These are phyloP conservation scores for Cantharis lateralis DNA, from an alignment of 2,888 invertebrate genomes.

Conservation along the genomic window DNA sequence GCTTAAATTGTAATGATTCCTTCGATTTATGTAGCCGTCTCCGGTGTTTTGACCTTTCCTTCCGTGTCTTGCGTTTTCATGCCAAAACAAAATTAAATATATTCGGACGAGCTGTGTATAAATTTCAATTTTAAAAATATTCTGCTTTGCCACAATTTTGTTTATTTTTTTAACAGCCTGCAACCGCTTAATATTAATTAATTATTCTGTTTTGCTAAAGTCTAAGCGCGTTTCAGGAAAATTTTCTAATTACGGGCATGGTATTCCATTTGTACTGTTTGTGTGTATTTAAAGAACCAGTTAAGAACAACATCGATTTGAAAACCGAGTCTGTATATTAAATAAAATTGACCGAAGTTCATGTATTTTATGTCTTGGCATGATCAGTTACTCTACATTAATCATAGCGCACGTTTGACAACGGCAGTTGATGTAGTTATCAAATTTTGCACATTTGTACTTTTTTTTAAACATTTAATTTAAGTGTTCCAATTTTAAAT, in stretches of 20 bases:
- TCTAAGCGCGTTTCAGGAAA: neutral
- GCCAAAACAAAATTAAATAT: neutral
- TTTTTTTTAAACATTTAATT: neutral
- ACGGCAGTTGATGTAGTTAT: neutral
- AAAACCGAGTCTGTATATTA: neutral
- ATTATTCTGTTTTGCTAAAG: neutral
- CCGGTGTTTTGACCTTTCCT: neutral
- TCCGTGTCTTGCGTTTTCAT: neutral
- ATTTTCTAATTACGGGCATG: neutral
- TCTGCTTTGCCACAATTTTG: neutral
- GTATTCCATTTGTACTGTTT: neutral
- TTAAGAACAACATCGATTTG: neutral
- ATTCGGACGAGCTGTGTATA: neutral
- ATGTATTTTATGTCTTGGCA: neutral
- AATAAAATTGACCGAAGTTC: slow-evolving; percentile 3
- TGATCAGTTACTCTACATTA: neutral
- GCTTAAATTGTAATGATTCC: neutral
- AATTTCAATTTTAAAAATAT: neutral
- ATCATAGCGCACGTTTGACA: neutral
- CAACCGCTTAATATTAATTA: neutral
- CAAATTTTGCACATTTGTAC: neutral
- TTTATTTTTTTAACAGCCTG: neutral
- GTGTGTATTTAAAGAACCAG: neutral
- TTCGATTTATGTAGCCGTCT: neutral
- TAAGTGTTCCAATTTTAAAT: neutral